phyloP scores from a whole-genome alignment of 2,888 invertebrate species.

The Amphimallon solstitiale region DNA sequence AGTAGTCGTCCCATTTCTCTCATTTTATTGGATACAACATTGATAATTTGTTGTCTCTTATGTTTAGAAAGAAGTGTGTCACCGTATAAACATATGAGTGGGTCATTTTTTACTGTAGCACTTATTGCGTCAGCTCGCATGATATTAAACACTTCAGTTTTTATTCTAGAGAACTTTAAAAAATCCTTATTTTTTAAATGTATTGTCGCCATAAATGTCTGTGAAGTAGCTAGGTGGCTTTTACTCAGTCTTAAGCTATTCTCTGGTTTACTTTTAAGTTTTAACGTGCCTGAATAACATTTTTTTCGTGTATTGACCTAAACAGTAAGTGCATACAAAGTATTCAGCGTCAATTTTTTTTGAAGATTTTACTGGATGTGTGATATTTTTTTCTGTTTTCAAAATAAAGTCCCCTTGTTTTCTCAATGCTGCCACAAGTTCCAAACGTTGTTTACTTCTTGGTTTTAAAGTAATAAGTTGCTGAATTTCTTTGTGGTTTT shows the following conservation, averaged over 20 bases:
- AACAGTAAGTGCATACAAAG: slow-evolving; percentile 36
- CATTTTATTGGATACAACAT: slow-evolving; percentile 40
- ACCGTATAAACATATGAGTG: slow-evolving; percentile 40
- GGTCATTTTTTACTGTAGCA: slow-evolving; percentile 36
- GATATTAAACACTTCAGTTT: slow-evolving; percentile 39
- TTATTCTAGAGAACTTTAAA: slow-evolving; percentile 28
- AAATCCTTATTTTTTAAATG: slow-evolving; percentile 25
- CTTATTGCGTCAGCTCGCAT: slow-evolving; percentile 42
- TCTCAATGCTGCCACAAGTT: slow-evolving; percentile 29
- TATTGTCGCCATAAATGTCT: slow-evolving; percentile 38
- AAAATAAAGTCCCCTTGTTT: slow-evolving; percentile 41
- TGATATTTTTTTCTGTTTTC: slow-evolving; percentile 33
- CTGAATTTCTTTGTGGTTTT: slow-evolving; percentile 29
- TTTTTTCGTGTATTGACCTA: slow-evolving; percentile 40
- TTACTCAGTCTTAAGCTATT: too few species aligned
- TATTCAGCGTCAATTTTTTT: slow-evolving; percentile 30
- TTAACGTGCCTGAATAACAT: slow-evolving; percentile 36
- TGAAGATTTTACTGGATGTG: slow-evolving; percentile 37
- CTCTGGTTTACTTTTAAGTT: slow-evolving; percentile 39
- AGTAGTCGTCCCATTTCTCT: slow-evolving; percentile 40
- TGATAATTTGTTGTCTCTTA: slow-evolving; percentile 40
- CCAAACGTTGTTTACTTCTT: slow-evolving; percentile 36
- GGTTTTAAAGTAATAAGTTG: slow-evolving; percentile 27
- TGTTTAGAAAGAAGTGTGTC: slow-evolving; percentile 41
- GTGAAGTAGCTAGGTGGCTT: slow-evolving; percentile 33